phyloP scores from a whole-genome alignment of 2,113 vertebrate genomes.

The Tupaia chinensis region DNA sequence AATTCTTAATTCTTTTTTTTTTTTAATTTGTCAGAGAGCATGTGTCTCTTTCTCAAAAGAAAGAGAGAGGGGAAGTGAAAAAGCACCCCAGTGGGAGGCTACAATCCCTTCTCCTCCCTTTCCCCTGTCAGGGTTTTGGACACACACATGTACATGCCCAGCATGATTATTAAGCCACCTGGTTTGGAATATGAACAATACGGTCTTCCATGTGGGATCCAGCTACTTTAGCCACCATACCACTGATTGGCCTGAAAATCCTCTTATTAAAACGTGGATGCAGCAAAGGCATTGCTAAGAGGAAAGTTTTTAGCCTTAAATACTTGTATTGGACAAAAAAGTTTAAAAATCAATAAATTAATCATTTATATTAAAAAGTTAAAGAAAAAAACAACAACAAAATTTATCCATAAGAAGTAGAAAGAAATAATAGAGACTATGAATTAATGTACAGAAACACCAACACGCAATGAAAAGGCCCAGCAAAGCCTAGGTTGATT shows the following conservation, averaged over 20 bases:
- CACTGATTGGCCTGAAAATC: not conserved
- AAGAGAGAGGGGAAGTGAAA: too few relatives aligned
- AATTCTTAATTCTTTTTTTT: not conserved
- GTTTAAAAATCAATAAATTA: not conserved
- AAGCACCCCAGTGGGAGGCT: too few relatives aligned
- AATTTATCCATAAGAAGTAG: not conserved
- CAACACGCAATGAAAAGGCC: not conserved
- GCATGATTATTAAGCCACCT: too few relatives aligned
- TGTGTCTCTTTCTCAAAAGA: too few relatives aligned
- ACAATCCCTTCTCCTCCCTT: too few relatives aligned
- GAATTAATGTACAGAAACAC: not conserved
- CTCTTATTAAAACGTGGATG: not conserved
- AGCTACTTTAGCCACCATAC: too few relatives aligned
- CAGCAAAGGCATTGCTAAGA: not conserved
- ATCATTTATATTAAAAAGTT: not conserved
- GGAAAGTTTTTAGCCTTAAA: not conserved
- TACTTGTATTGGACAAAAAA: not conserved
- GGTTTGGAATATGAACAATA: too few relatives aligned
- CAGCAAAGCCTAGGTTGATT: not conserved
- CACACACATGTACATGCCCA: too few relatives aligned
- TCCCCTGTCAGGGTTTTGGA: too few relatives aligned
- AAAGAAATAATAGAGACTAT: constrained; percentile 15
- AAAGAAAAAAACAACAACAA: not conserved
- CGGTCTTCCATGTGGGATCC: too few relatives aligned
- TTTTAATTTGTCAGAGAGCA: too few relatives aligned